Percentiles rank a stretch among this genome's conserved stretches.
These are phyloP conservation scores for Stenichneumon culpator DNA, from an alignment of 2,888 invertebrate species.

Conservation along the genomic window DNA sequence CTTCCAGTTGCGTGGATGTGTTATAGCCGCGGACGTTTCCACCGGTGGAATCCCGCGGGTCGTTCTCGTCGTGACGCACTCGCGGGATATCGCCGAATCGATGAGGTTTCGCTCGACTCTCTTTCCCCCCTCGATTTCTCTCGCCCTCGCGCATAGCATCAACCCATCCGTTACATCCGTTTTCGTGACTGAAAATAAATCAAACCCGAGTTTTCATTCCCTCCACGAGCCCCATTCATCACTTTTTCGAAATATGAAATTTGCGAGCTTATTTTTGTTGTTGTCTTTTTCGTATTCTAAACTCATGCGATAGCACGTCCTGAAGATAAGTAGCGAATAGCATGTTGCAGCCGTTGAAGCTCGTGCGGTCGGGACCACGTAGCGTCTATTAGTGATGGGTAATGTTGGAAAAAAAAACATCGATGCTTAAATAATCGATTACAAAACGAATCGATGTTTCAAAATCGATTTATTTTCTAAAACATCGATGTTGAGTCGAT, in stretches of 20 bases:
- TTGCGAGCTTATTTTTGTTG: conserved; percentile 42
- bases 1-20: conserved; percentile 24
- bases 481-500: too few relatives aligned
- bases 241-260: conserved; percentile 56
- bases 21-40: conserved; percentile 3
- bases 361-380: background rate
- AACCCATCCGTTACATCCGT: conserved; percentile 9
- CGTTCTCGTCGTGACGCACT: conserved; percentile 34
- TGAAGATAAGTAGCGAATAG: background rate
- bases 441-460: too few relatives aligned
- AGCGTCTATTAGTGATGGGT: too few relatives aligned
- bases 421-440: too few relatives aligned
- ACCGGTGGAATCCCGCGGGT: conserved; percentile 8
- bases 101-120: conserved; percentile 5
- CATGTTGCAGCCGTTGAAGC: background rate
- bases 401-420: too few relatives aligned
- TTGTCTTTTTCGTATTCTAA: background rate
- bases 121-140: background rate
- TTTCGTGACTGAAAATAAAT: conserved; percentile 67
- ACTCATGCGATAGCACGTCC: background rate
- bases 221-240: conserved; percentile 68
- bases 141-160: background rate
- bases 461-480: too few relatives aligned
- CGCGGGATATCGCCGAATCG: conserved; percentile 55
- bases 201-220: conserved; percentile 72